Base-by-base conservation (phyloP, 92 coral and sea anemone genomes). In the Zoanthus sociatus region DNA sequence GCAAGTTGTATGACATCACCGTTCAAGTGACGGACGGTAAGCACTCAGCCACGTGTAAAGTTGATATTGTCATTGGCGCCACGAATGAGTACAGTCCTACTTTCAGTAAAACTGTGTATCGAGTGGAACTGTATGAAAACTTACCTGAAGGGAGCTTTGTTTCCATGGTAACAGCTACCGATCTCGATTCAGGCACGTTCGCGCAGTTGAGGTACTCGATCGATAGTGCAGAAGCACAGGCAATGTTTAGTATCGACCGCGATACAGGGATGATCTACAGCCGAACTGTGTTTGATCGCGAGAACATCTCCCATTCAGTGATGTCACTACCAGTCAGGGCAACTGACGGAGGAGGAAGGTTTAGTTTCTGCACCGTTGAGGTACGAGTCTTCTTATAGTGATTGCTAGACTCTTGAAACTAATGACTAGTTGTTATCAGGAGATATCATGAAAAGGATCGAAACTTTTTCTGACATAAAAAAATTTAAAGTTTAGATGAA, bases 151-250 rank as follows among this genome's bases (percentile, higher is more conserved):
- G 95, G 8, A 95, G 93, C 21, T 97, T 95, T 64, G 98, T 97
- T 60, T 91, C 95, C 87, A 97, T 97, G 99, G 99, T 97, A 30
- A 78, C 99, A 3, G 99, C 99, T 58, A 92, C 99, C 8, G 99
- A 97, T 75, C 86, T 83, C 82, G 99, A 97, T 66, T 95, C 99
- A 78, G 99, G 99, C 50, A 84, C 81, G 9, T 93, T 83, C 74
- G 98, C 98, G 5, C 98, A 90, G 4, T 21, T 97, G 7, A 86
- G 86, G 79, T 97, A 97, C 71, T 91, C 96, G 1, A 95, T 97
- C 70, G 97, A 95, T 71, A 96, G 98, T 84, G 85, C 92, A 9
- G 94, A 90, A 60, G 95, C 97, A 66, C 89, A 92, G 76, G 91
- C 92, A 78, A 94, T 90, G 87, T 97, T 97, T 90, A 90, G 90